Conservation (phyloP, 2,797 vertebrate species). For the Hipposideros larvatus region DNA sequence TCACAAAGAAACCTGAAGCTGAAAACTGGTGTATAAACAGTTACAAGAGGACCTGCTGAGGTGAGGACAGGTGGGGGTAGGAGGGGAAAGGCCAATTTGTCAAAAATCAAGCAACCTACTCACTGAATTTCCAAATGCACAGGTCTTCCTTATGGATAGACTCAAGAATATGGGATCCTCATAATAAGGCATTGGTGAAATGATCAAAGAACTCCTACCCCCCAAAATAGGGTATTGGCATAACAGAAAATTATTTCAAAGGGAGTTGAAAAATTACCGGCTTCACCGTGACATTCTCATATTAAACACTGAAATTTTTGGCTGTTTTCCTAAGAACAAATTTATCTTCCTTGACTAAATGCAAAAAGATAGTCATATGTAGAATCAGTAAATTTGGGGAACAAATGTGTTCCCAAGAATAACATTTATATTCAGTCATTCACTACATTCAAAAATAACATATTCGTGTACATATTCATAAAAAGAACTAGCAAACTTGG, state of each 20-base stretch:
- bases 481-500: not conserved
- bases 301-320: not conserved
- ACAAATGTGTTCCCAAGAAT: not conserved
- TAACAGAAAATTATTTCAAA: not conserved
- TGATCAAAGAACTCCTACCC: not conserved
- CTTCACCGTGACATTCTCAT: not conserved
- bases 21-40: not conserved
- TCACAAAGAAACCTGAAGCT: not conserved
- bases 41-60: not conserved
- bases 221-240: not conserved
- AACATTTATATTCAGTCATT: not conserved
- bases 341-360: slow-evolving; percentile 42
- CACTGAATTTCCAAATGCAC: not conserved
- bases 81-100: not conserved
- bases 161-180: not conserved
- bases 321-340: slow-evolving; percentile 14
- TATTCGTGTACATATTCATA: not conserved
- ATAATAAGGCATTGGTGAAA: not conserved
- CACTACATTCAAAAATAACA: not conserved
- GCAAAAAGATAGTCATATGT: not conserved
- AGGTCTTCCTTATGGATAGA: not conserved
- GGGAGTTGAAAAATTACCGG: not conserved
- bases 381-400: not conserved
- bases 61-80: not conserved
- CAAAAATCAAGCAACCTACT: not conserved